phyloP scores from a whole-genome alignment of 2,888 invertebrate genomes.

The Tenthredo notha region DNA sequence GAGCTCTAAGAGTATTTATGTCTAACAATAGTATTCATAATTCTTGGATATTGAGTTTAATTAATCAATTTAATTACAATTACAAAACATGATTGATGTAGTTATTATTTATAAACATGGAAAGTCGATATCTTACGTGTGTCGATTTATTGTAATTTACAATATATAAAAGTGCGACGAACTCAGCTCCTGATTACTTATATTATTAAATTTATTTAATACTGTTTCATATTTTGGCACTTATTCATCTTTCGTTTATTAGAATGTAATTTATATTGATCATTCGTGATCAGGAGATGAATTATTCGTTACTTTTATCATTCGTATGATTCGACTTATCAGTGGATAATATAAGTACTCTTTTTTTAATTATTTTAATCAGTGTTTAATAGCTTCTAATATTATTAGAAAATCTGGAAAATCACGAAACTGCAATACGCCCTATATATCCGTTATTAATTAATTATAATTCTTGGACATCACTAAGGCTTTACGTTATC shows the following conservation, averaged over 20 bases:
- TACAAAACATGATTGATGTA: slow-evolving; percentile 22
- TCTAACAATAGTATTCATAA: background rate
- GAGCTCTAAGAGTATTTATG: background rate
- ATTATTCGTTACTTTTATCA: slow-evolving; percentile 7
- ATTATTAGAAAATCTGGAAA: slow-evolving; percentile 12
- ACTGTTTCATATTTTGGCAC: slow-evolving; percentile 27
- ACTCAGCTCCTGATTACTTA: slow-evolving; percentile 27
- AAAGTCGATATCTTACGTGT: background rate
- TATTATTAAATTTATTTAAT: background rate
- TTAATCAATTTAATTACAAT: slow-evolving; percentile 23
- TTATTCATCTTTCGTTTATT: background rate
- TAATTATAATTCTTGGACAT: background rate
- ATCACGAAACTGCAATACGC: background rate
- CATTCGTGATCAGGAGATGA: slow-evolving; percentile 11
- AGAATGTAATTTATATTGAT: background rate
- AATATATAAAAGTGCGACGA: background rate
- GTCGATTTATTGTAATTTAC: background rate
- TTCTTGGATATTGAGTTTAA: slow-evolving; percentile 10
- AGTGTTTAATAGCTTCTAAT: background rate
- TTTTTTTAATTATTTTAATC: background rate
- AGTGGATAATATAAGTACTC: background rate
- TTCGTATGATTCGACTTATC: background rate
- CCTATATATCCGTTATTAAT: too few relatives aligned
- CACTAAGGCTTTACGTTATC: background rate
- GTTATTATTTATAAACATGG: slow-evolving; percentile 17